Conservation (phyloP, 1,140 invertebrate genomes). For the Ptiloglossa arizonensis region DNA sequence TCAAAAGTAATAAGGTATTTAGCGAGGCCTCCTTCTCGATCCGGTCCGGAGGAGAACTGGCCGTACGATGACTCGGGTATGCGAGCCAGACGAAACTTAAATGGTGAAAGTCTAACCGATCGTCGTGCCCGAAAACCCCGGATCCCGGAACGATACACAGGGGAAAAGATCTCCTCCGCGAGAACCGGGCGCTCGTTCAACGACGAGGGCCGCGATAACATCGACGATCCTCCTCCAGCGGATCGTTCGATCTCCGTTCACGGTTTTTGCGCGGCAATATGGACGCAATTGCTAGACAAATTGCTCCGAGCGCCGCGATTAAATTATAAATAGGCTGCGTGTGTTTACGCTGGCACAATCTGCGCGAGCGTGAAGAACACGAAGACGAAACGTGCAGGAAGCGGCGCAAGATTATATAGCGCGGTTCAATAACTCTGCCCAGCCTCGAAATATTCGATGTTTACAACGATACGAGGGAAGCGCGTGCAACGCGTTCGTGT, state of each 20-base stretch:
- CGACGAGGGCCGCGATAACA: no score
- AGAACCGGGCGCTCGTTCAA: no score
- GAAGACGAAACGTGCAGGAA: no score
- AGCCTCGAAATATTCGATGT: no score
- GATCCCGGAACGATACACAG: neutral
- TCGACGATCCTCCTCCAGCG: no score
- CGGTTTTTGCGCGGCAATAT: neutral
- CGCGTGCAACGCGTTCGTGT: no score
- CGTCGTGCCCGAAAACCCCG: slow-evolving; percentile 52
- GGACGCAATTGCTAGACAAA: neutral
- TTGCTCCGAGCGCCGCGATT: neutral
- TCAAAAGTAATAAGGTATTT: slow-evolving; percentile 72
- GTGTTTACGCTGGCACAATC: no score
- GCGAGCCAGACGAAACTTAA: slow-evolving; percentile 70
- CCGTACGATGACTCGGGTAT: slow-evolving; percentile 54
- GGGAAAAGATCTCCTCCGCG: neutral
- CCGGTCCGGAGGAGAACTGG: slow-evolving; percentile 47
- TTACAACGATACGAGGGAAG: no score
- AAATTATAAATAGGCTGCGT: neutral
- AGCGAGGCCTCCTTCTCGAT: slow-evolving; percentile 67
- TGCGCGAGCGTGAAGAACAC: neutral
- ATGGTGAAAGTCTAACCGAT: slow-evolving; percentile 73
- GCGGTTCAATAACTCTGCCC: no score
- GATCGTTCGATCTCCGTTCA: no score
- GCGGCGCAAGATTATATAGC: no score